phyloP scores from a whole-genome alignment of 2,797 vertebrate genomes.

The Champsocephalus gunnari region DNA sequence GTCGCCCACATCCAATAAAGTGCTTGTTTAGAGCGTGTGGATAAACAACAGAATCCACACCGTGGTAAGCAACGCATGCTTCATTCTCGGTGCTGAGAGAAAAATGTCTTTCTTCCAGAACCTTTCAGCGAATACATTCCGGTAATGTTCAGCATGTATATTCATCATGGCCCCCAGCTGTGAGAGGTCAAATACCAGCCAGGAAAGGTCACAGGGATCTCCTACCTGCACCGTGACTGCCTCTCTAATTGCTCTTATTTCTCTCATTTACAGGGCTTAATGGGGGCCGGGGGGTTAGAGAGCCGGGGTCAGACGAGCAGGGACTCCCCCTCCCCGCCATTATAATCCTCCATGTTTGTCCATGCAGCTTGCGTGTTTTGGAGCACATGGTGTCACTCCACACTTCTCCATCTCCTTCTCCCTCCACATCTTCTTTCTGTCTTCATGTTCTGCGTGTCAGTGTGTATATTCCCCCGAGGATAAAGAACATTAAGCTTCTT shows the following conservation, averaged over 20 bases:
- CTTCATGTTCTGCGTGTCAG: conserved; percentile 41
- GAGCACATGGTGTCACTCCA: conserved; percentile 49
- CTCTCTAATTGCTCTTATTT: conserved; percentile 74
- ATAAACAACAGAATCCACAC: conserved; percentile 25
- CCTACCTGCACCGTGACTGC: conserved; percentile 66
- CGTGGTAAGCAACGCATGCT: conserved; percentile 17
- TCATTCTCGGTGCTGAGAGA: neutral
- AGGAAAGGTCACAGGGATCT: conserved; percentile 66
- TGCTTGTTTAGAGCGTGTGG: conserved; percentile 50
- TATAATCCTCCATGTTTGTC: conserved; percentile 58
- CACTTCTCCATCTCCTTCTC: conserved; percentile 26
- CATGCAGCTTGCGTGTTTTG: conserved; percentile 33
- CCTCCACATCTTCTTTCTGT: conserved; percentile 6
- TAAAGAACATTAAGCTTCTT: conserved; percentile 48
- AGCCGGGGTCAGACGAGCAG: conserved; percentile 50
- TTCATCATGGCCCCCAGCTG: conserved; percentile 52
- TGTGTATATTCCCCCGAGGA: conserved; percentile 38
- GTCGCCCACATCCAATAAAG: conserved; percentile 60
- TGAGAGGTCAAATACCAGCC: conserved; percentile 73
- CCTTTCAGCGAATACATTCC: conserved; percentile 27
- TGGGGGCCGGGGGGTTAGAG: conserved; percentile 42
- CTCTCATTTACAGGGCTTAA: conserved; percentile 72
- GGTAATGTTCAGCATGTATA: conserved; percentile 41
- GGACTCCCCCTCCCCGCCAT: conserved; percentile 26
- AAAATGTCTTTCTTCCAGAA: neutral